These are phyloP conservation scores for Eulithis testata DNA, from an alignment of 2,888 invertebrate species.

Conservation along the genomic window DNA sequence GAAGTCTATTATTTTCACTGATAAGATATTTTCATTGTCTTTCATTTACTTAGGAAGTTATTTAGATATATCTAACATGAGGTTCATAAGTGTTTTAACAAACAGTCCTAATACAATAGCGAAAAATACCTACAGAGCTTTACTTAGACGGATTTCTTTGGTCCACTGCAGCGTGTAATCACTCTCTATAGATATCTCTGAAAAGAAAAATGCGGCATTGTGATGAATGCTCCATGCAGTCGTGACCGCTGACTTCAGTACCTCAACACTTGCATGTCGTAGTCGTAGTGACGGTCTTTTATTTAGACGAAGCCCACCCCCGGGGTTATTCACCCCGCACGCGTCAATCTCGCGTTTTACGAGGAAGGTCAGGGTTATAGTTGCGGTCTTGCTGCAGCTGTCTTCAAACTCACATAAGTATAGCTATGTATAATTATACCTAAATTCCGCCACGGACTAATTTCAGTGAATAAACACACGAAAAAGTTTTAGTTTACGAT, in stretches of 20 bases:
- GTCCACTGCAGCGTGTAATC: conserved; percentile 7
- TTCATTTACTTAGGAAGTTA: conserved; percentile 5
- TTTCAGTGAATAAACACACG: too few species aligned
- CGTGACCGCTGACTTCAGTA: conserved; percentile 22
- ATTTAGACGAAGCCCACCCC: conserved; percentile 77
- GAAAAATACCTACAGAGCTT: not conserved
- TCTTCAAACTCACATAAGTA: conserved; percentile 17
- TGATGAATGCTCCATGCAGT: conserved; percentile 30
- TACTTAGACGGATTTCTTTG: not conserved
- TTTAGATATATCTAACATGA: too few species aligned
- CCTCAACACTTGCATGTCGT: conserved; percentile 36
- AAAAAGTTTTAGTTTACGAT: too few species aligned
- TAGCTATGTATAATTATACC: not conserved
- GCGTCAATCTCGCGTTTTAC: conserved; percentile 57
- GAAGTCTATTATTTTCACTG: conserved; percentile 21
- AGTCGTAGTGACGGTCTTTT: conserved; percentile 56
- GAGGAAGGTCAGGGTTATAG: conserved; percentile 78
- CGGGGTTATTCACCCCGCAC: conserved; percentile 72
- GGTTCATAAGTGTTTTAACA: too few species aligned
- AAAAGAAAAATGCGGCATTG: conserved; percentile 24
- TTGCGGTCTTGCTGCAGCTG: conserved; percentile 44
- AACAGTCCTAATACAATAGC: too few species aligned
- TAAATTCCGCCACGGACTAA: too few species aligned
- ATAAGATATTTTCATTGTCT: conserved; percentile 25
- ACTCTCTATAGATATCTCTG: conserved; percentile 26